These are phyloP conservation scores for Wiebesia pumilae DNA, from an alignment of 1,140 invertebrate genomes.

Conservation along the genomic window DNA sequence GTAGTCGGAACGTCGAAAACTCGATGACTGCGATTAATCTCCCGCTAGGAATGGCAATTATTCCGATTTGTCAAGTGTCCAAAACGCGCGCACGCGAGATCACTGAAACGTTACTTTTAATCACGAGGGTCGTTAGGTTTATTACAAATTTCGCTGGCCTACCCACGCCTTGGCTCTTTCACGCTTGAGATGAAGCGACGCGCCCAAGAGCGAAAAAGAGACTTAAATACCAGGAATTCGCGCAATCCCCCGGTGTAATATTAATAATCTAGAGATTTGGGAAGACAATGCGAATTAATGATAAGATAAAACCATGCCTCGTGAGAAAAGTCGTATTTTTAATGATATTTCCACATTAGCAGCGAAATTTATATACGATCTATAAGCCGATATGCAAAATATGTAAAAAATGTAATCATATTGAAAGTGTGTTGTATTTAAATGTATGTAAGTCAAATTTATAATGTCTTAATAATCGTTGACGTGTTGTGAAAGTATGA, in stretches of 20 bases:
- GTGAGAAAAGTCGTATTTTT: not conserved
- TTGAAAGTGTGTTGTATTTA: not conserved
- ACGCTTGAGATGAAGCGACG: slow-evolving; percentile 57
- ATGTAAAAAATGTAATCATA: not conserved
- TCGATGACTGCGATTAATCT: slow-evolving; percentile 61
- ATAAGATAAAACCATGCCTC: slow-evolving; percentile 41
- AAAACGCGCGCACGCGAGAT: slow-evolving; percentile 62
- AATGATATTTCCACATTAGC: not conserved
- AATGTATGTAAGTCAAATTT: not conserved
- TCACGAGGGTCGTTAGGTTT: slow-evolving; percentile 74
- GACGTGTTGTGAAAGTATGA: not conserved
- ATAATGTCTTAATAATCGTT: not conserved
- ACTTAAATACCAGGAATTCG: slow-evolving; percentile 44
- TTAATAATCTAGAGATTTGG: slow-evolving; percentile 49
- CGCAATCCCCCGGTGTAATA: slow-evolving; percentile 39
- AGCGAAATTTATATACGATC: not conserved
- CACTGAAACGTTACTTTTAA: slow-evolving; percentile 74
- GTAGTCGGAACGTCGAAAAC: slow-evolving; percentile 8
- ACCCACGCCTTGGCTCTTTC: slow-evolving; percentile 59
- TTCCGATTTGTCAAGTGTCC: slow-evolving; percentile 69
- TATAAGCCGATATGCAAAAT: not conserved
- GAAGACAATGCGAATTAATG: not conserved
- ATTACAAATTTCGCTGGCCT: slow-evolving; percentile 72
- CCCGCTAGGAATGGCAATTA: slow-evolving; percentile 64
- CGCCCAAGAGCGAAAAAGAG: not conserved